These are phyloP conservation scores for Amblyjoppa proteus DNA, from an alignment of 2,888 invertebrate species.

Conservation along the genomic window DNA sequence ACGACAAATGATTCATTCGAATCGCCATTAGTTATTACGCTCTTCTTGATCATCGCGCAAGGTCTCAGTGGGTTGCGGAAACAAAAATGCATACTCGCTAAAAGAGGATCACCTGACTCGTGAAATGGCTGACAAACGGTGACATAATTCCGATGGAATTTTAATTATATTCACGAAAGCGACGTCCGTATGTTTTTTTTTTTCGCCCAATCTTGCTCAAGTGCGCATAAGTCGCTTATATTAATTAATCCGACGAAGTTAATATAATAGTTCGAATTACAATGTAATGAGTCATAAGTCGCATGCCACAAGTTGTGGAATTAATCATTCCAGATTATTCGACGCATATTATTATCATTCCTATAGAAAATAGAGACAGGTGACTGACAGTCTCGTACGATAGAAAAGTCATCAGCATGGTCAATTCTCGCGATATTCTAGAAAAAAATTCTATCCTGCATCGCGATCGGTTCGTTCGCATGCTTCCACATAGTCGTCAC, in stretches of 20 bases:
- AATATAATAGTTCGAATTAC: slow-evolving; percentile 43
- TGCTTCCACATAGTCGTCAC: slow-evolving; percentile 42
- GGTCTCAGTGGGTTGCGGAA: slow-evolving; percentile 57
- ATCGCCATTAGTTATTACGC: slow-evolving; percentile 66
- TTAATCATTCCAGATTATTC: background rate
- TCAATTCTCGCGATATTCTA: slow-evolving; percentile 10
- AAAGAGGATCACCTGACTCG: slow-evolving; percentile 23
- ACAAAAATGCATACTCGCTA: slow-evolving; percentile 55
- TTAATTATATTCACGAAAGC: slow-evolving; percentile 40
- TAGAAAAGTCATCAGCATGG: background rate
- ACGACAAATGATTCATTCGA: slow-evolving; percentile 67
- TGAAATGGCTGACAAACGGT: slow-evolving; percentile 44
- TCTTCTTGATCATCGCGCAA: slow-evolving; percentile 65
- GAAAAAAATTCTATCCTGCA: background rate
- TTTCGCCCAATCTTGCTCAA: slow-evolving; percentile 41
- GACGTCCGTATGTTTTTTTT: slow-evolving; percentile 31
- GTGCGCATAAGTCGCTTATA: slow-evolving; percentile 45
- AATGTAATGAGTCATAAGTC: slow-evolving; percentile 43
- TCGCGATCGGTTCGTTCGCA: slow-evolving; percentile 6
- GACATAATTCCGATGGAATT: slow-evolving; percentile 48
- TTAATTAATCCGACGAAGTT: slow-evolving; percentile 44
- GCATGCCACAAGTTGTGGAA: slow-evolving; percentile 9
- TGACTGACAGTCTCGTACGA: slow-evolving; percentile 8
- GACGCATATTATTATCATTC: background rate
- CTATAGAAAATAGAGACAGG: background rate